phyloP scores from a whole-genome alignment of 2,888 invertebrate genomes.

The Ochropleura leucogaster region DNA sequence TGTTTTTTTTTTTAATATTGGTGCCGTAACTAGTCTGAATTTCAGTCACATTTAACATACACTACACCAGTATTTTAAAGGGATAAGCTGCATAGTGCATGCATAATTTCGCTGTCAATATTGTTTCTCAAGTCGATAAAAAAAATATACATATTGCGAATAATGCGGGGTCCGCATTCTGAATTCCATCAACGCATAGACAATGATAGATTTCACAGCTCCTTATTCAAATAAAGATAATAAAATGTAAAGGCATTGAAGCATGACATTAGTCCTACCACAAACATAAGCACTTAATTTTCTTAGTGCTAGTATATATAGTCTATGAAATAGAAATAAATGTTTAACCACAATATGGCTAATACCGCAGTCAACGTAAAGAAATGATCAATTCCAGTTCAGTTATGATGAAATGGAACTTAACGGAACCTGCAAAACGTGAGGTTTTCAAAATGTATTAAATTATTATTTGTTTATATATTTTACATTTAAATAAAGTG shows the following conservation, averaged over 20 bases:
- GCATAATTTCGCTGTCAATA: too few relatives aligned
- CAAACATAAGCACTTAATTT: constrained; percentile 27
- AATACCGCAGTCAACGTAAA: not conserved
- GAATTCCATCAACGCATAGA: not conserved
- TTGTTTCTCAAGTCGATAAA: too few relatives aligned
- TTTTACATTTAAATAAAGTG: too few relatives aligned
- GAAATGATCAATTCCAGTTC: not conserved
- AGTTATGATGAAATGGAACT: not conserved
- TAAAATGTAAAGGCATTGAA: constrained; percentile 27
- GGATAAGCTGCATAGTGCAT: too few relatives aligned
- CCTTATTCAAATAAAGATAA: not conserved
- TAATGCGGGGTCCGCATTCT: not conserved
- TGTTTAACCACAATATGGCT: constrained; percentile 42
- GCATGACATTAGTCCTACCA: constrained; percentile 43
- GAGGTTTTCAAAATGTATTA: too few relatives aligned
- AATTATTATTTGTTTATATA: too few relatives aligned
- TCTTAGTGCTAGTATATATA: constrained; percentile 24
- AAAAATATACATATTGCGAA: too few relatives aligned
- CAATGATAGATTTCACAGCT: not conserved
- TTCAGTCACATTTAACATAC: too few relatives aligned
- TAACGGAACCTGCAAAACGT: too few relatives aligned
- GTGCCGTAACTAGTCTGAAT: too few relatives aligned
- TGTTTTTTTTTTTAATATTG: too few relatives aligned
- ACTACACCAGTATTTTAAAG: too few relatives aligned
- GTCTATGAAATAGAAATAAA: constrained; percentile 21